Evolutionary conservation across 2,888 invertebrate genomes (phyloP), one percentile per base, ranked within the genome.

Genomic region (Gryllus longicercus): DNA sequence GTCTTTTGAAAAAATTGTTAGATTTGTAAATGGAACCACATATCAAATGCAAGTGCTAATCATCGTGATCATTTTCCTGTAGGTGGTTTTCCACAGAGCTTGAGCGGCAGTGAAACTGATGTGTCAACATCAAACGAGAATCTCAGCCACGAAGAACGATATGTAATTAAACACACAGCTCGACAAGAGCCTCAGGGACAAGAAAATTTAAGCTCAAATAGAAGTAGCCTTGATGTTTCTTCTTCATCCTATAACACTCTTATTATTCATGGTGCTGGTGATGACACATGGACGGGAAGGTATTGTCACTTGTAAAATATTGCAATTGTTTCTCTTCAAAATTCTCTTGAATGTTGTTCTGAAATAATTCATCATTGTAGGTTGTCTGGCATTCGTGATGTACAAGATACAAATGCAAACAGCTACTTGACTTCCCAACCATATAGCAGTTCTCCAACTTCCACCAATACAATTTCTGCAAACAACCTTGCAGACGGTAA

Each of bases 141-240:
- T 88, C 88, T 97, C 83, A 95, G 95, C 63, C 91, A 94, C 84
- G 95, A 95, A 87, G 95, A 95, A 86, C 90, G 94, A 83, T 94
- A 94, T 88, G 94, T 95, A 77, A 93, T 95, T 82, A 89, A 93
- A 83, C 94, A 94, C 85, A 94, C 93, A 0, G 93, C 94, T 11
- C 89, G 96, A 74, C 96, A 96, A 85, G 96, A 96, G 86, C 96
- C 96, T 0, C 96, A 96, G 87, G 96, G 96, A 1, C 96, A 96
- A 87, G 96, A 96, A 87, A 95, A 94, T 87, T 90, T 90, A 86
- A 88, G 85, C 85, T 91, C 89, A 84, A 92, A 89, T 87, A 89
- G 82, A 25, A 80, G 82, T 50, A 82, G 82, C 51, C 78, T 80
- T 84, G 93, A 94, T 86, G 92, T 93, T 8, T 93, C 93, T 50